These are phyloP conservation scores for Drosophila infuscata DNA, from an alignment of 2,888 invertebrate genomes.

Conservation along the genomic window DNA sequence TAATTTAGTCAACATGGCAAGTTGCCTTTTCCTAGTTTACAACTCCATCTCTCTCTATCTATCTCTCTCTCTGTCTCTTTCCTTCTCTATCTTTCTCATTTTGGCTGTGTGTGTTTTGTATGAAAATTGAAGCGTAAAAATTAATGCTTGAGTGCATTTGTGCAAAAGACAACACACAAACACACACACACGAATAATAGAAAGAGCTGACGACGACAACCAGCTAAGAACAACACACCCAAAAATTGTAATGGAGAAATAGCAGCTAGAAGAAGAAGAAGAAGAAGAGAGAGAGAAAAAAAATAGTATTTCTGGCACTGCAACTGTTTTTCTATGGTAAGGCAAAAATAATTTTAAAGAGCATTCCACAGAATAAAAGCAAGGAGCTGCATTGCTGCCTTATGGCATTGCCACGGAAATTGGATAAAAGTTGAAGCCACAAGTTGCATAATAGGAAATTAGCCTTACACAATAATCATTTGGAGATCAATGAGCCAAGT, in stretches of 20 bases:
- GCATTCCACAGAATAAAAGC: conserved; percentile 11
- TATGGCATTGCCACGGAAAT: conserved; percentile 15
- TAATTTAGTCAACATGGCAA: conserved; percentile 75
- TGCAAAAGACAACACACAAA: conserved; percentile 73
- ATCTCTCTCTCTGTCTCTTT: conserved; percentile 6
- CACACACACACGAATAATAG: conserved; percentile 13
- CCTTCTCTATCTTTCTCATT: conserved; percentile 10
- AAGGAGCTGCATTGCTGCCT: conserved; percentile 9
- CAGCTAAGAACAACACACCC: conserved; percentile 27
- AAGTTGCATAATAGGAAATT: conserved; percentile 11
- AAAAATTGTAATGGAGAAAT: conserved; percentile 22
- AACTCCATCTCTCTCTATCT: conserved; percentile 12
- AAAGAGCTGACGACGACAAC: conserved; percentile 22
- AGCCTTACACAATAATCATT: conserved; percentile 4
- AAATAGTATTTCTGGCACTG: conserved; percentile 5
- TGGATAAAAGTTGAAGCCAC: conserved; percentile 16
- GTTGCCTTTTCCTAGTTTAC: conserved; percentile 30
- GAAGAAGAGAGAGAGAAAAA: not conserved
- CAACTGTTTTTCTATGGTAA: conserved; percentile 1
- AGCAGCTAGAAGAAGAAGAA: not conserved
- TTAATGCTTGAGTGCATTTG: conserved; percentile 77
- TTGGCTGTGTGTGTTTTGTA: conserved; percentile 51
- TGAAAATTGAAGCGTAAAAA: conserved; percentile 81
- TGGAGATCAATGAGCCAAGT: not conserved
- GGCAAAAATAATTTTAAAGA: conserved; percentile 6